A percentile compares a stretch with the other conserved stretches of the same genome.
phyloP scores from a whole-genome alignment of 2,797 vertebrate genomes.

The Cynodonichthys magdalenae region DNA sequence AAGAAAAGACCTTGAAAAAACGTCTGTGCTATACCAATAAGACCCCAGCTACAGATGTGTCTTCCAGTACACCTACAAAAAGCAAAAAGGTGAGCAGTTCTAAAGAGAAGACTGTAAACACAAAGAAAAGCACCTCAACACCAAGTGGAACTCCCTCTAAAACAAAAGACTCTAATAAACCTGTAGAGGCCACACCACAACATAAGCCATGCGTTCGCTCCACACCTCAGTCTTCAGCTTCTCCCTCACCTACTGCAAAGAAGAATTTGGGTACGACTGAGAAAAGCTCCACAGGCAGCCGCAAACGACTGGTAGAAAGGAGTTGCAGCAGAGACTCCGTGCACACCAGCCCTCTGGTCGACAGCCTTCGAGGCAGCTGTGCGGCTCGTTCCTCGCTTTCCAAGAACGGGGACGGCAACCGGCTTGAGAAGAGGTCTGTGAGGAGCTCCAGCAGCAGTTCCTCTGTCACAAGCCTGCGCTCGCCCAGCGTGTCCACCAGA shows the following conservation, averaged over 20 bases:
- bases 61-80: constrained; percentile 83
- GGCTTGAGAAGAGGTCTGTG: constrained; percentile 80
- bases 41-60: constrained; percentile 72
- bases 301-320: constrained; percentile 85
- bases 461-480: constrained; percentile 93
- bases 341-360: constrained; percentile 84
- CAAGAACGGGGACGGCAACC: constrained; percentile 68
- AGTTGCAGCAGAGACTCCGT: constrained; percentile 89
- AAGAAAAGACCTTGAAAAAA: constrained; percentile 85
- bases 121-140: constrained; percentile 82
- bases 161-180: constrained; percentile 79
- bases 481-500: constrained; percentile 79
- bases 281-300: constrained; percentile 70
- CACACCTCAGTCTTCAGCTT: constrained; percentile 78
- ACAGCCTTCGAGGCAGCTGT: constrained; percentile 77
- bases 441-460: constrained; percentile 89
- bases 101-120: constrained; percentile 83
- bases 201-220: constrained; percentile 82
- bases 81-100: constrained; percentile 82
- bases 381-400: constrained; percentile 77
- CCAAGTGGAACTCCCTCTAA: constrained; percentile 81
- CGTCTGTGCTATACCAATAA: constrained; percentile 84
- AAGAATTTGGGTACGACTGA: constrained; percentile 67
- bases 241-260: constrained; percentile 80
- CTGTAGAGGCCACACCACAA: constrained; percentile 58